phyloP scores from a whole-genome alignment of 2,797 vertebrate species.

The Pangasius krempfi region DNA sequence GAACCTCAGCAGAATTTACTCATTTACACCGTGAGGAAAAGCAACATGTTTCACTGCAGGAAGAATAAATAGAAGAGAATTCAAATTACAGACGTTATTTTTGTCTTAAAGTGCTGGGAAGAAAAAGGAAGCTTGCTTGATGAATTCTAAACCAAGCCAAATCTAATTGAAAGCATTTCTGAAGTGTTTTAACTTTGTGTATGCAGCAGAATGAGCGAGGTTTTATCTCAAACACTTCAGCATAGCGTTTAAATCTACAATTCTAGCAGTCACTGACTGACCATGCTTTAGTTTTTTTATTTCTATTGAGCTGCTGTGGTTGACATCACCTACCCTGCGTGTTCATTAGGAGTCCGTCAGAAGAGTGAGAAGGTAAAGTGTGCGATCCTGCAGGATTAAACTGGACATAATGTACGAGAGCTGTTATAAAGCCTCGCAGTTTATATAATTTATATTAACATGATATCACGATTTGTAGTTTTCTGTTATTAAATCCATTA shows the following conservation, averaged over 20 bases:
- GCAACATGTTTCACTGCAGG: no score
- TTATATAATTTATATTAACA: not conserved
- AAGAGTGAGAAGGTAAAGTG: not conserved
- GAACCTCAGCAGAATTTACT: no score
- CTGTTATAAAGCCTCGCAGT: not conserved
- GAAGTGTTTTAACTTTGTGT: not conserved
- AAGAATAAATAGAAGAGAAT: no score
- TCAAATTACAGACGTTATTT: not conserved
- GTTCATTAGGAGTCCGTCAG: not conserved
- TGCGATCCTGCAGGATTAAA: not conserved
- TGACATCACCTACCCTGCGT: not conserved
- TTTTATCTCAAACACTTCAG: not conserved
- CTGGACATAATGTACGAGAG: not conserved
- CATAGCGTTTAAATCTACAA: not conserved
- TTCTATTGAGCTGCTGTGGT: not conserved
- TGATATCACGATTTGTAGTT: not conserved
- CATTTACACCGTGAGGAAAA: no score
- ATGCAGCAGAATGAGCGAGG: not conserved
- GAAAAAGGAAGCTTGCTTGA: not conserved
- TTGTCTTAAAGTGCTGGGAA: not conserved
- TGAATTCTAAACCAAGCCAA: not conserved
- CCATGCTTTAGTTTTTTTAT: not conserved
- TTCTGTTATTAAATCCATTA: not conserved
- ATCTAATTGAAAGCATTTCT: not conserved
- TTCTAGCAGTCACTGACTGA: not conserved